Evolutionary conservation across 2,888 invertebrate genomes (phyloP).

Genomic region (Stenolophus ochropezus): DNA sequence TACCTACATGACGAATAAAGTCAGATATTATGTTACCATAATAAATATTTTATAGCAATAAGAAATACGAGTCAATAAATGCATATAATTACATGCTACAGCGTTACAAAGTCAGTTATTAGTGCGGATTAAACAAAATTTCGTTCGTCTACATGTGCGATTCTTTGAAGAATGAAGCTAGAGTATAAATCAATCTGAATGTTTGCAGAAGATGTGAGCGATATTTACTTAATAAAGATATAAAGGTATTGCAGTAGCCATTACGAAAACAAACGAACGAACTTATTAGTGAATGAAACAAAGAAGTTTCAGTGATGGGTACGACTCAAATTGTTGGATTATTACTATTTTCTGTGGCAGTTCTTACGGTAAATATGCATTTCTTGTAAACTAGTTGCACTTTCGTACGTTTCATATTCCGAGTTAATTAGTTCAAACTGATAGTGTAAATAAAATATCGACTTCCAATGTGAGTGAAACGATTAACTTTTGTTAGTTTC

Average conservation of each 20-base stretch:
- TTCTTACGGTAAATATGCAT: slow-evolving; percentile 28
- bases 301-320: background rate
- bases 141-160: background rate
- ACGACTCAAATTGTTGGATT: slow-evolving; percentile 20
- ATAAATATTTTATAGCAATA: slow-evolving; percentile 27
- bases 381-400: background rate
- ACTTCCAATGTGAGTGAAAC: background rate
- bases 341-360: background rate
- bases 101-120: background rate
- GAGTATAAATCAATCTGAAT: slow-evolving; percentile 45
- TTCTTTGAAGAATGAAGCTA: background rate
- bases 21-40: slow-evolving; percentile 11
- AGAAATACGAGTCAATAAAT: slow-evolving; percentile 29
- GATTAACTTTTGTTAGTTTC: background rate
- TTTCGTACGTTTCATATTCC: background rate
- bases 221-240: slow-evolving; percentile 48
- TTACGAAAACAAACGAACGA: slow-evolving; percentile 15
- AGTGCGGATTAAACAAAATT: background rate
- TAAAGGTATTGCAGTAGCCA: slow-evolving; percentile 5
- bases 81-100: slow-evolving; percentile 1
- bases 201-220: slow-evolving; percentile 43
- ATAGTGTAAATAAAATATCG: background rate
- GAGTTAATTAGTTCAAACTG: background rate
- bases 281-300: slow-evolving; percentile 1
- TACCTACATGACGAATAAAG: slow-evolving; percentile 23